phyloP scores from a whole-genome alignment of 2,888 invertebrate genomes.

The Drosophila bunnanda region DNA sequence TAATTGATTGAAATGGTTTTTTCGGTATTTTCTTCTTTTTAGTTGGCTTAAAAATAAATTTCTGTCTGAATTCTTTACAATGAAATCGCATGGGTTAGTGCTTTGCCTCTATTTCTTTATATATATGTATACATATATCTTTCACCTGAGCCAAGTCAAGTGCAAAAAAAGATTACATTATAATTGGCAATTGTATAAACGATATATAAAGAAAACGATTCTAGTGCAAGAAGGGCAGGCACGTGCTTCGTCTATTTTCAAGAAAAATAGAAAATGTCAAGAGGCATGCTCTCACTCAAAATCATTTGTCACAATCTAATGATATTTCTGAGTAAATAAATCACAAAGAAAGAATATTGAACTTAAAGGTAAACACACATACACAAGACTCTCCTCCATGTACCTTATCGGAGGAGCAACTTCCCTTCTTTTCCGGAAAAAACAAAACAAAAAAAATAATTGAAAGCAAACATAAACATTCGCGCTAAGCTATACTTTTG shows the following conservation, averaged over 20 bases:
- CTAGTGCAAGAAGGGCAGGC: conserved; percentile 2
- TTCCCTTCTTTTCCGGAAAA: conserved; percentile 17
- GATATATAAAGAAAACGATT: background rate
- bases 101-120: conserved; percentile 2
- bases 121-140: background rate
- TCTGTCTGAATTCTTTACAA: conserved; percentile 22
- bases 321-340: conserved; percentile 18
- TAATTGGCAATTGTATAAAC: conserved; percentile 22
- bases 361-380: conserved; percentile 14
- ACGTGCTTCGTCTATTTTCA: conserved; percentile 24
- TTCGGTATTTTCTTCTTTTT: background rate
- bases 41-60: conserved; percentile 18
- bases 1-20: conserved; percentile 39
- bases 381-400: background rate
- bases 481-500: conserved; percentile 17
- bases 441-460: conserved; percentile 47
- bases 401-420: conserved; percentile 14
- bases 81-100: conserved; percentile 30
- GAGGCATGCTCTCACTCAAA: conserved; percentile 11
- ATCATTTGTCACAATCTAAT: conserved; percentile 11
- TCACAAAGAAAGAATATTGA: conserved; percentile 17
- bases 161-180: conserved; percentile 29
- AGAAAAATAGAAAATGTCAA: conserved; percentile 24
- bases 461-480: conserved; percentile 59
- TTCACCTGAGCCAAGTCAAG: conserved; percentile 23